Conservation (phyloP, 1,140 invertebrate species). For the Drosophila miranda region DNA sequence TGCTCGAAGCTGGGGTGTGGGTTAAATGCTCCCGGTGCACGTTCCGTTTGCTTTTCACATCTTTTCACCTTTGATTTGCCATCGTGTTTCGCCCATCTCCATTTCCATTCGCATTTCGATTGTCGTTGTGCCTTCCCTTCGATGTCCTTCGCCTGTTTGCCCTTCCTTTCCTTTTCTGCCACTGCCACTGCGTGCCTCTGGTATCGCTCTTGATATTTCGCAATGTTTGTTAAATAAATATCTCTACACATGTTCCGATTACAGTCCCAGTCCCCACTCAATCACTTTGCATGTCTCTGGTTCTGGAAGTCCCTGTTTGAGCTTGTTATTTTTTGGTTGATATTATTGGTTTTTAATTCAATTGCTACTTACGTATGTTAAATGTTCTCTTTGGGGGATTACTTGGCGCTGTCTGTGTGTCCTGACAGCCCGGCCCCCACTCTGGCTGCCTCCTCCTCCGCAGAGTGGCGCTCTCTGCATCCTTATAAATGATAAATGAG, state of each 20-base stretch:
- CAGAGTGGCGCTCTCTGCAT: neutral
- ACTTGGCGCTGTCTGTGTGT: slow-evolving; percentile 42
- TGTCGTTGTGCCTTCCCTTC: slow-evolving; percentile 23
- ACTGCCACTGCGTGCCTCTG: slow-evolving; percentile 6
- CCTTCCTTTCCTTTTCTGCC: slow-evolving; percentile 2
- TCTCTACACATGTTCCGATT: slow-evolving; percentile 54
- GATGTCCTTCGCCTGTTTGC: slow-evolving; percentile 3
- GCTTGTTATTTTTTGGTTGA: slow-evolving; percentile 53
- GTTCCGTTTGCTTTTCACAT: slow-evolving; percentile 71
- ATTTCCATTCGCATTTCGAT: slow-evolving; percentile 24
- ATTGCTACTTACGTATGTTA: slow-evolving; percentile 67
- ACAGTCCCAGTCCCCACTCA: neutral
- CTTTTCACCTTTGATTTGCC: slow-evolving; percentile 75
- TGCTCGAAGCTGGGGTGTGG: slow-evolving; percentile 9
- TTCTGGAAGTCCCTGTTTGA: neutral
- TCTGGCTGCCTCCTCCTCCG: too few species aligned
- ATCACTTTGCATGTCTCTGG: neutral
- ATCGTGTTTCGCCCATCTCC: slow-evolving; percentile 10
- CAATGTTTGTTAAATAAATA: slow-evolving; percentile 71
- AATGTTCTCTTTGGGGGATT: slow-evolving; percentile 67
- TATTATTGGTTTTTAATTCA: slow-evolving; percentile 75
- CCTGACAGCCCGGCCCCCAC: neutral
- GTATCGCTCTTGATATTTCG: slow-evolving; percentile 31
- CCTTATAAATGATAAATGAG: slow-evolving; percentile 54
- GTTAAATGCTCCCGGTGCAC: slow-evolving; percentile 51